Percentiles rank a stretch among this genome's conserved stretches.
Conservation (phyloP, 2,797 vertebrate genomes). For the Sebastes alutus region DNA sequence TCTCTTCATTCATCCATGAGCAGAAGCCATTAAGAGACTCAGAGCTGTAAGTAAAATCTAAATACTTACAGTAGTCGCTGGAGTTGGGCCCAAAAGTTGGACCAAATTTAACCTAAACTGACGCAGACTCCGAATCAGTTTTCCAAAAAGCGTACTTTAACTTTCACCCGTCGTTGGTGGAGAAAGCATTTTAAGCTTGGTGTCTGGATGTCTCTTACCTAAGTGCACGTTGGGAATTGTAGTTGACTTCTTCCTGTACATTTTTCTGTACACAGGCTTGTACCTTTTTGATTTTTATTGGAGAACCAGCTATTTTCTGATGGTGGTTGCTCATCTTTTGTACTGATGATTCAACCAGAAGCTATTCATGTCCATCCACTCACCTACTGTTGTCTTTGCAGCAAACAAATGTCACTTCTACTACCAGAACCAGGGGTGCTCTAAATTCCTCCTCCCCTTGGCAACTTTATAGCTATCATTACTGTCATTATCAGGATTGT, state of each 20-base stretch:
- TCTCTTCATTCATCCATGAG: too few species aligned
- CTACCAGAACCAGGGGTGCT: not conserved
- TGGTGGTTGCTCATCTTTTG: not conserved
- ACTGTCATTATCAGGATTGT: slow-evolving; percentile 2
- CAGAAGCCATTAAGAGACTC: not conserved
- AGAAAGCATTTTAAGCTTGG: not conserved
- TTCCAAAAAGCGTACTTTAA: not conserved
- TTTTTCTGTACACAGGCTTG: not conserved
- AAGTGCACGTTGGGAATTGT: not conserved
- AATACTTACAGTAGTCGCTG: not conserved
- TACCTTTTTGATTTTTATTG: not conserved
- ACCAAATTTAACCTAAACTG: not conserved
- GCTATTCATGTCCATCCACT: slow-evolving; percentile 15
- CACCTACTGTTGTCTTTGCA: not conserved
- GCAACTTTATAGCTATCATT: not conserved
- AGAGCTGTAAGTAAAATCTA: not conserved
- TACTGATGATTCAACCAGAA: not conserved
- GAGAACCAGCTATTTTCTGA: not conserved
- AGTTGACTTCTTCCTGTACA: not conserved
- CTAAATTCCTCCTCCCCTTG: slow-evolving; percentile 1
- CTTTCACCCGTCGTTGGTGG: not conserved
- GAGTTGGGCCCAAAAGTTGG: not conserved
- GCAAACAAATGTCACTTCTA: not conserved
- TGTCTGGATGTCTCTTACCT: not conserved
- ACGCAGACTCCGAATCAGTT: not conserved